Evolutionary conservation across 2,888 invertebrate species (phyloP), one percentile per base, ranked within the genome.

Genomic region (Brachypalpus laphriformis): DNA sequence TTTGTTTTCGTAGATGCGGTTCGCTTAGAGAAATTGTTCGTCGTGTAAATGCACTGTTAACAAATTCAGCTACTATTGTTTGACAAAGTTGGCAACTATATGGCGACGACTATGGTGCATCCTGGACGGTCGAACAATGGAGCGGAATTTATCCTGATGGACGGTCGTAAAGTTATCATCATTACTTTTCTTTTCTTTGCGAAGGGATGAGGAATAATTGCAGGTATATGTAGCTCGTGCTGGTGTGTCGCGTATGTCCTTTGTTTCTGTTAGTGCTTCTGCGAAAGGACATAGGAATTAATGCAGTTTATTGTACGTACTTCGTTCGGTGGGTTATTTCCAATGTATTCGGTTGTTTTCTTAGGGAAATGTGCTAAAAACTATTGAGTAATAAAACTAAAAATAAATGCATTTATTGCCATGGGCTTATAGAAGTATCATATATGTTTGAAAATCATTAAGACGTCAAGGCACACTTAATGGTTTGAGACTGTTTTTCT

Each of bases 161-260:
- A 83, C 82, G 74, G 72, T 83, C 78, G 82, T 83, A 83, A 83
- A 83, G 78, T 61, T 78, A 83, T 83, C 82, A 83, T 83, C 82
- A 83, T 83, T 83, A 83, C 78, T 78, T 83, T 78, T 83, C 78
- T 83, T 78, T 78, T 49, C 72, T 78, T 56, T 68, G 61, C 68
- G 66, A 68, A 28, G 51, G 54, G 20, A 45, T 16, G 37, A 70
- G 14, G 31, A 20, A 81, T 34, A 75, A 45, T 65, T 7, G 56
- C 65, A 66, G 66, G 51, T 66, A 59, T 54, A 45, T 22, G 40
- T 63, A 37, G 31, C 42, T 63, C 40, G 59, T 66, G 57, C 20
- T 42, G 3, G 40, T 0, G 7, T 76, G 14, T 59, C 20, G 22
- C 3, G 28, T 34, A 37, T 28, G 56, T 45, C 40, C 40, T 31